These are phyloP conservation scores for Girardia tigrina DNA, from an alignment of 2,888 invertebrate species.

Conservation along the genomic window DNA sequence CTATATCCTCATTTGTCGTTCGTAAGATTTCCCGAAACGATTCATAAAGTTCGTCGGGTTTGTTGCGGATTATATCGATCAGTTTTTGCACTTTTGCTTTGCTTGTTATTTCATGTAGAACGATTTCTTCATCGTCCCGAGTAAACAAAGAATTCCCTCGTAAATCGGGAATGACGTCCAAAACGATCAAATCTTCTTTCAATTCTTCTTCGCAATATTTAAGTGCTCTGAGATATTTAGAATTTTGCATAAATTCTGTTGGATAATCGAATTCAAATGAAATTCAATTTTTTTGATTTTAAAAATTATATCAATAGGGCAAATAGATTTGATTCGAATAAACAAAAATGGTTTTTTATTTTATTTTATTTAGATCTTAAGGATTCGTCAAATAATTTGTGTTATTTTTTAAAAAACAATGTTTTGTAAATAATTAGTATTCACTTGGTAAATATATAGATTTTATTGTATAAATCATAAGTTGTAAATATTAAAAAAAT, in stretches of 20 bases:
- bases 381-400: too few species aligned
- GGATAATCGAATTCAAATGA: too few species aligned
- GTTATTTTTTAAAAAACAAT: too few species aligned
- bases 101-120: background rate
- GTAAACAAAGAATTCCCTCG: background rate
- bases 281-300: too few species aligned
- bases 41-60: background rate
- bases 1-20: conserved; percentile 1
- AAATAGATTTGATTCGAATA: too few species aligned
- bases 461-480: too few species aligned
- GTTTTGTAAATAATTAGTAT: too few species aligned
- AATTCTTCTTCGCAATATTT: background rate
- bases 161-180: background rate
- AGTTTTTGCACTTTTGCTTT: background rate
- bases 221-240: background rate
- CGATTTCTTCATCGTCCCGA: background rate
- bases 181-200: background rate
- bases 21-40: background rate
- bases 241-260: background rate
- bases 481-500: too few species aligned
- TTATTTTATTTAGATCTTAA: too few species aligned
- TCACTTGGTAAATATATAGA: too few species aligned
- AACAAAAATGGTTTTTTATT: too few species aligned
- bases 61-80: background rate
- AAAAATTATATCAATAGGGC: too few species aligned